Percentiles rank a stretch among this genome's conserved stretches.
phyloP scores from a whole-genome alignment of 2,797 vertebrate species.

The Halcyon smyrnensis region DNA sequence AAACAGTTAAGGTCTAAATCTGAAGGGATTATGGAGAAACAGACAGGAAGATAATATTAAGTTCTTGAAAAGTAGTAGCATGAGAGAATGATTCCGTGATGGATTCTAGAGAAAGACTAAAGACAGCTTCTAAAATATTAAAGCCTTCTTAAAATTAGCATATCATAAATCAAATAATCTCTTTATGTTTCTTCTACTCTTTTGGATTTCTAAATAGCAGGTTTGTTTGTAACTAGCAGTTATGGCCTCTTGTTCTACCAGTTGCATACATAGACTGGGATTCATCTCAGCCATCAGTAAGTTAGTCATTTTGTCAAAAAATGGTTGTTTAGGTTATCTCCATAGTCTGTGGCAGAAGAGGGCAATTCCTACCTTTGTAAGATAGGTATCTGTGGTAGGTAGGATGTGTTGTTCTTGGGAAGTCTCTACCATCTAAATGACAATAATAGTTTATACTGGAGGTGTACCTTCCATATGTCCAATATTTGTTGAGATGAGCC shows the following conservation, averaged over 20 bases:
- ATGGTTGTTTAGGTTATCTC: not conserved
- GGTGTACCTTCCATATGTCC: not conserved
- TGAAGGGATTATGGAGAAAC: not conserved
- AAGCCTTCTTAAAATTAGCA: not conserved
- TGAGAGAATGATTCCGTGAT: not conserved
- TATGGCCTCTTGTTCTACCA: not conserved
- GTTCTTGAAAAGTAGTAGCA: not conserved
- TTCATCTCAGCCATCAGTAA: not conserved
- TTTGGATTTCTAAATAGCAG: not conserved
- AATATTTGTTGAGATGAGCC: not conserved
- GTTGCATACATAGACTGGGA: not conserved
- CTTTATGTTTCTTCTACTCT: not conserved
- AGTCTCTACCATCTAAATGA: not conserved
- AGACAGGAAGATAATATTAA: not conserved
- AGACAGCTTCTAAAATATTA: not conserved
- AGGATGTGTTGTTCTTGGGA: not conserved
- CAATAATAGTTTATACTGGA: not conserved
- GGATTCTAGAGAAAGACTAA: not conserved
- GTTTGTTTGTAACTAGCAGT: not conserved
- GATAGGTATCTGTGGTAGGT: not conserved
- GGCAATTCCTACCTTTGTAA: not conserved
- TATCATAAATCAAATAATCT: not conserved
- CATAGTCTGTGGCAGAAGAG: not conserved
- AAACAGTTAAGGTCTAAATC: not conserved
- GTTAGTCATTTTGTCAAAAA: not conserved